These are phyloP conservation scores for Galleria mellonella DNA, from an alignment of 1,140 invertebrate genomes.

Conservation along the genomic window DNA sequence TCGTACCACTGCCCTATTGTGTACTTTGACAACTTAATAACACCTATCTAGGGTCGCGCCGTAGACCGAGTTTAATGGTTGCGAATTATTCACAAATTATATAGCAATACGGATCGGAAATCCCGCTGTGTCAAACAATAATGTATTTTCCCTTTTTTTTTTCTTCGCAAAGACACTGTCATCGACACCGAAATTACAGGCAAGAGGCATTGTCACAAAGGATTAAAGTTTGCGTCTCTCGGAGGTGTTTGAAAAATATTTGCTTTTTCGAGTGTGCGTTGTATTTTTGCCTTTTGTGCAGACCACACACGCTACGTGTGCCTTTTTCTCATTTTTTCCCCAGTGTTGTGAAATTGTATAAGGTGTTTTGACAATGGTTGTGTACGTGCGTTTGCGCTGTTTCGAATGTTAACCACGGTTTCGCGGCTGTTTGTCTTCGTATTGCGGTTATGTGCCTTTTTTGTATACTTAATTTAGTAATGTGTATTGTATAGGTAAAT, in stretches of 20 bases:
- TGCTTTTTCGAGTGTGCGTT: constrained; percentile 55
- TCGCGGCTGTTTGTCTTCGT: no score
- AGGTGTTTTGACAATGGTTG: constrained; percentile 64
- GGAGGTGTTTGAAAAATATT: constrained; percentile 65
- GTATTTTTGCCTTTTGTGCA: constrained; percentile 44
- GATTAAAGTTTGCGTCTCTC: constrained; percentile 32
- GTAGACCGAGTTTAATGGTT: constrained; percentile 15
- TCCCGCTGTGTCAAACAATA: constrained; percentile 52
- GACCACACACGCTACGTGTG: constrained; percentile 50
- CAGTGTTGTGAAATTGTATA: constrained; percentile 54
- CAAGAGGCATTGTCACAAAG: constrained; percentile 53
- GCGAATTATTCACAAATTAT: constrained; percentile 56
- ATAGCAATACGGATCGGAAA: constrained; percentile 45
- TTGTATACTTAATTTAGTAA: no score
- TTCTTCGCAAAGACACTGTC: constrained; percentile 48
- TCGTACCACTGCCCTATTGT: no score
- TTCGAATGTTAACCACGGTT: constrained; percentile 59
- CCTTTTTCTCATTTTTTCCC: constrained; percentile 13
- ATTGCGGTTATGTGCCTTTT: no score
- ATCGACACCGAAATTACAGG: constrained; percentile 57
- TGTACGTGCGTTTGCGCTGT: constrained; percentile 50
- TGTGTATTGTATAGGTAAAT: no score
- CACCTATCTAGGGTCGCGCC: no score
- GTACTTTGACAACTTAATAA: constrained; percentile 49
- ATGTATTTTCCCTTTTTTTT: constrained; percentile 26